These are phyloP conservation scores for Mamestra brassicae DNA, from an alignment of 2,888 invertebrate species.

Conservation along the genomic window DNA sequence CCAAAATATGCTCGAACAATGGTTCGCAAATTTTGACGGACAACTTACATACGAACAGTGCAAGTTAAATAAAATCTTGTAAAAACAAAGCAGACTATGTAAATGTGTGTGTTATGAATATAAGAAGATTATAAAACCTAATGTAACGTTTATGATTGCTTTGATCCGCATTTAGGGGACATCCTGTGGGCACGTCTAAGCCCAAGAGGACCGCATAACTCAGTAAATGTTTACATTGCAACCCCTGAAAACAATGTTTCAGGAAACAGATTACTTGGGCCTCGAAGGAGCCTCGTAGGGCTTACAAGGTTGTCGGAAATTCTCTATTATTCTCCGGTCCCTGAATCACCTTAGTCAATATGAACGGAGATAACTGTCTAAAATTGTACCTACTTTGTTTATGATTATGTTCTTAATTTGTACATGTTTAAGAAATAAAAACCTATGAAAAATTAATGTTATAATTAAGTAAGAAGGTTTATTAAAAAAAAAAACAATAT, in stretches of 20 bases:
- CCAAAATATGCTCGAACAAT: no score
- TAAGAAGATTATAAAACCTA: constrained; percentile 3
- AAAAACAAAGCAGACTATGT: background rate
- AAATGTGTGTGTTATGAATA: background rate
- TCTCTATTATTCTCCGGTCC: constrained; percentile 26
- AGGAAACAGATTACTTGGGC: constrained; percentile 40
- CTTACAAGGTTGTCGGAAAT: constrained; percentile 21
- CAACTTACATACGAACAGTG: no score
- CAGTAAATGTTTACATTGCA: constrained; percentile 13
- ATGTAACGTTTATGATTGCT: constrained; percentile 7
- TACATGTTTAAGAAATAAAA: no score
- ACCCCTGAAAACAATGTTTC: constrained; percentile 24
- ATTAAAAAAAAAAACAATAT: no score
- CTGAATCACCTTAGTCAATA: constrained; percentile 6
- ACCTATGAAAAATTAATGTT: no score
- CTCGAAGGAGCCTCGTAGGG: constrained; percentile 9
- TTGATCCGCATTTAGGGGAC: constrained; percentile 2
- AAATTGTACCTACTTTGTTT: background rate
- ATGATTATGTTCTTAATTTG: background rate
- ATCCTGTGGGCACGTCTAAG: background rate
- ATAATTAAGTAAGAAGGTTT: no score
- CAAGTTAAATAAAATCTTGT: no score
- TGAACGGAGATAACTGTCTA: background rate
- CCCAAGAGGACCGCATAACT: background rate
- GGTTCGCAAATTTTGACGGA: no score